Evolutionary conservation across 2,797 vertebrate genomes (phyloP).

Genomic region (Sebastes nivosus): DNA sequence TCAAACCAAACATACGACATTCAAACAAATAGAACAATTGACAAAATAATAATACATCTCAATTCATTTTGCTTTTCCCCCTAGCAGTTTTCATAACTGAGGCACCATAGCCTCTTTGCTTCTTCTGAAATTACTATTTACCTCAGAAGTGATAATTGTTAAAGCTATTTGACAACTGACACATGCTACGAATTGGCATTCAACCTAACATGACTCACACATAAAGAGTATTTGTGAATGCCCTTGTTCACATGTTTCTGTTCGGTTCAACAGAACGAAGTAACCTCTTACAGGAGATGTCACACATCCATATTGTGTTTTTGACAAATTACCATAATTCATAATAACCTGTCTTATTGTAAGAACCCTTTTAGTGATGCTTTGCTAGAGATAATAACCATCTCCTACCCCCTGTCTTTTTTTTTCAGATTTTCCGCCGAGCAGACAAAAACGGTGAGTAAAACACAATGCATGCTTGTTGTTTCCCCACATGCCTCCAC

Average conservation of each 20-base stretch:
- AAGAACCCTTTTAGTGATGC: background rate
- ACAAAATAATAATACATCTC: background rate
- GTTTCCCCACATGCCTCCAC: constrained; percentile 5
- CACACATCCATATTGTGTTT: constrained; percentile 10
- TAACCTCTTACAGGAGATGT: background rate
- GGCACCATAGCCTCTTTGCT: background rate
- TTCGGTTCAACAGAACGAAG: background rate
- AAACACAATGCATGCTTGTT: constrained; percentile 33
- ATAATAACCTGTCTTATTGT: background rate
- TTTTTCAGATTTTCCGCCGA: constrained; percentile 94
- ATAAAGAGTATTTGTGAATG: background rate
- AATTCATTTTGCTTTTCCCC: background rate
- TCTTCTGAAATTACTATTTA: constrained; percentile 10
- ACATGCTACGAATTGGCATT: background rate
- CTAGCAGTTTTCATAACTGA: background rate
- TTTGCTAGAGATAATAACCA: constrained; percentile 8
- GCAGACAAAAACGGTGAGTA: constrained; percentile 98
- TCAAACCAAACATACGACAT: background rate
- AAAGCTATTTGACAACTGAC: background rate
- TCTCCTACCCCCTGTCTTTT: background rate
- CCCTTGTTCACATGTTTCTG: background rate
- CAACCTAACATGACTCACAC: constrained; percentile 17
- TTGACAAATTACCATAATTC: constrained; percentile 3
- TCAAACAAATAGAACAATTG: background rate
- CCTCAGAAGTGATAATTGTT: constrained; percentile 1